Conservation (phyloP, 2,888 invertebrate species). For the Bombylius discolor region DNA sequence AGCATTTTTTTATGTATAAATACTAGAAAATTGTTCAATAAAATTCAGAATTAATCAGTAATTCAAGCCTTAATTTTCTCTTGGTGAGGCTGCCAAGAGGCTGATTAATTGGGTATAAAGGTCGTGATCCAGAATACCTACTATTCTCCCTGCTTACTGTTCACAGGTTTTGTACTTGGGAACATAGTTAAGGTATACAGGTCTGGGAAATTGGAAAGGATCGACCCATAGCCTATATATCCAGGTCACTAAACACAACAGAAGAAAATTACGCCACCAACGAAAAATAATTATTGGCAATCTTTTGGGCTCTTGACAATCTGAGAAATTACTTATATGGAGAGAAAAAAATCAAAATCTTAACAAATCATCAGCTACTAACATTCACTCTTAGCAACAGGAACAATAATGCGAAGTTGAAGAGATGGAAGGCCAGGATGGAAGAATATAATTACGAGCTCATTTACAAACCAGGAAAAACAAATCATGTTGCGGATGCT, state of each 20-base stretch:
- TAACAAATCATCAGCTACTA: constrained; percentile 12
- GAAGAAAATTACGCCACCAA: constrained; percentile 13
- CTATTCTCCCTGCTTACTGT: no score
- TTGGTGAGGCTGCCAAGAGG: no score
- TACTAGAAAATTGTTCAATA: no score
- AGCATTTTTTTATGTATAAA: no score
- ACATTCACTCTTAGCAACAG: constrained; percentile 5
- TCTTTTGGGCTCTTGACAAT: constrained; percentile 8
- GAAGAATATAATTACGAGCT: constrained; percentile 12
- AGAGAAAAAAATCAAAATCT: constrained; percentile 10
- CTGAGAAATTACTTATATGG: constrained; percentile 10
- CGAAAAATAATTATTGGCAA: constrained; percentile 10
- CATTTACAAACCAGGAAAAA: constrained; percentile 11
- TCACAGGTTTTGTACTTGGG: no score
- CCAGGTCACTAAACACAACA: constrained; percentile 2
- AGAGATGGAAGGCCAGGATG: constrained; percentile 10
- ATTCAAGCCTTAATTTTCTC: no score
- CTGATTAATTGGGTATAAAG: no score
- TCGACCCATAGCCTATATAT: not conserved
- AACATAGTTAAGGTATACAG: no score
- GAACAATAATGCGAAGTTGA: constrained; percentile 10
- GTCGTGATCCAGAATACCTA: no score
- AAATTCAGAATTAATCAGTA: no score
- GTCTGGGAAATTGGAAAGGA: constrained; percentile 1
- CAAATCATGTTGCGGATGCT: constrained; percentile 9